A percentile compares a stretch with the other conserved stretches of the same genome.
Evolutionary conservation across 2,797 vertebrate species (phyloP).

Genomic region (Scolopax rusticola): DNA sequence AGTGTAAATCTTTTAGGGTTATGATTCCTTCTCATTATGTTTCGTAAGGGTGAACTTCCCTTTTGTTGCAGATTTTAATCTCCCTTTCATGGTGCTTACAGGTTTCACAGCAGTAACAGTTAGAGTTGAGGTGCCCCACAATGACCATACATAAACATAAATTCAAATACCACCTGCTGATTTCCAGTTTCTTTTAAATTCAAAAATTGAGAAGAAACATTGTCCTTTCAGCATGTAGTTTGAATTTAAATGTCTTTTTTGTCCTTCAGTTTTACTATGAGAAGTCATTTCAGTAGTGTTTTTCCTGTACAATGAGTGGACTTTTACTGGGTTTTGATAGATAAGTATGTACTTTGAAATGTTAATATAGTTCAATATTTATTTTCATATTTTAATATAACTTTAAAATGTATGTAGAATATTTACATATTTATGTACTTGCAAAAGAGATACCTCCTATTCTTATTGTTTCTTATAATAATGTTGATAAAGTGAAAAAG

Average conservation of each 20-base stretch:
- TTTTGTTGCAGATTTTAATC: neutral
- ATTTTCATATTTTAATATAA: neutral
- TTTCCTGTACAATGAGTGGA: neutral
- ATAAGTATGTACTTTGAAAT: neutral
- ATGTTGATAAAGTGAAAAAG: neutral
- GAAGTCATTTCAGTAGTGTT: neutral
- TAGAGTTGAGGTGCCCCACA: neutral
- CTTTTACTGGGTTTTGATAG: neutral
- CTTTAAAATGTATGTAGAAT: neutral
- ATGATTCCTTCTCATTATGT: neutral
- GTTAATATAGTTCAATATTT: neutral
- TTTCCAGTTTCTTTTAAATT: neutral
- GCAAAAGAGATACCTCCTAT: neutral
- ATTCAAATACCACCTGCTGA: neutral
- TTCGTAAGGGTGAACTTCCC: neutral
- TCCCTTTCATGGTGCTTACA: neutral
- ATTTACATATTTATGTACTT: neutral
- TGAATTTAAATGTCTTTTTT: neutral
- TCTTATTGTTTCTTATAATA: neutral
- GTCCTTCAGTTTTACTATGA: neutral
- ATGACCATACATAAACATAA: fast-evolving
- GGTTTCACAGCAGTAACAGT: neutral
- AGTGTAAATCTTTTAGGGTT: neutral
- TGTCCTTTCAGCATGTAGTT: neutral
- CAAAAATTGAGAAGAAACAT: neutral